Conservation (phyloP, 2,797 vertebrate species). For the Sebastes melanostomus region DNA sequence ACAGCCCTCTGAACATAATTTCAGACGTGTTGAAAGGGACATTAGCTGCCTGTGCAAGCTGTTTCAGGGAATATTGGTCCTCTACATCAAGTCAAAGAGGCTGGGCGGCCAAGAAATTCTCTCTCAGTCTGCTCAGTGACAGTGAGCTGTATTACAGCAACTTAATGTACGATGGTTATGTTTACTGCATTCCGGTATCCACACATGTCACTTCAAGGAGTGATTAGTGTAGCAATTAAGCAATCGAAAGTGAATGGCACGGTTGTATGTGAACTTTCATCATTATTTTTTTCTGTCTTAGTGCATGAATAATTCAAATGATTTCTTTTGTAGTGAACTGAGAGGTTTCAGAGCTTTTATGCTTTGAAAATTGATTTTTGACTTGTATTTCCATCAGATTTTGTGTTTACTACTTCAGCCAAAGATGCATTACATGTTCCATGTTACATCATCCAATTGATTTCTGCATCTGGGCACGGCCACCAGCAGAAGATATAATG, state of each 20-base stretch:
- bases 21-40: constrained; percentile 72
- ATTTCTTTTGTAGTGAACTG: background rate
- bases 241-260: background rate
- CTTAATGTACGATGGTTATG: constrained; percentile 36
- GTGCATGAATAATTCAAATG: background rate
- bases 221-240: constrained; percentile 24
- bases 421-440: constrained; percentile 16
- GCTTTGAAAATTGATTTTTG: constrained; percentile 16
- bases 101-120: constrained; percentile 49
- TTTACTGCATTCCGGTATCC: constrained; percentile 24
- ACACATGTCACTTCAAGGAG: constrained; percentile 21
- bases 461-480: constrained; percentile 14
- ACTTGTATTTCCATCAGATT: constrained; percentile 2
- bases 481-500: constrained; percentile 8
- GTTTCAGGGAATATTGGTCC: constrained; percentile 63
- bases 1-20: constrained; percentile 71
- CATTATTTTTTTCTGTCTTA: background rate
- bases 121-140: constrained; percentile 50
- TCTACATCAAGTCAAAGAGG: constrained; percentile 60
- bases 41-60: constrained; percentile 68
- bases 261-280: background rate
- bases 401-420: constrained; percentile 10
- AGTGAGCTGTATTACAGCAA: constrained; percentile 36
- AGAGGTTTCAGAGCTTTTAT: background rate
- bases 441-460: background rate